Evolutionary conservation across 1,140 invertebrate species (phyloP).

Genomic region (Leptonema lineaticorne): DNA sequence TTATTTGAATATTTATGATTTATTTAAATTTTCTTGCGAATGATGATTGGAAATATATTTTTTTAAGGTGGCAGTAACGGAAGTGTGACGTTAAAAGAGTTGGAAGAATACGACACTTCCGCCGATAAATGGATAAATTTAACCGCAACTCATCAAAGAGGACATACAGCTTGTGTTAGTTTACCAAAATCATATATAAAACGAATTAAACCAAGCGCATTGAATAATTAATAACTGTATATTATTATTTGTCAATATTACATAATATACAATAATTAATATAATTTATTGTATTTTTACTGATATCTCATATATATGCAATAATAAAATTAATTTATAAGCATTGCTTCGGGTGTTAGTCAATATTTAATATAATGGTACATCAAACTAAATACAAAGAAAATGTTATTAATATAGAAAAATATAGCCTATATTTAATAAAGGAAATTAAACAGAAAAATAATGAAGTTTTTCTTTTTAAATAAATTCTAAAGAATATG

Average conservation of each 20-base stretch:
- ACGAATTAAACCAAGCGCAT: not conserved
- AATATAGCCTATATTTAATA: too few relatives aligned
- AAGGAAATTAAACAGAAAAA: too few relatives aligned
- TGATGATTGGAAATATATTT: not conserved
- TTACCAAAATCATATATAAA: not conserved
- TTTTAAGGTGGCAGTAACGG: not conserved
- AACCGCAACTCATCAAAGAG: not conserved
- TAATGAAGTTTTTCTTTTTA: too few relatives aligned
- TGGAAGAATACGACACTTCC: not conserved
- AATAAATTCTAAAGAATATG: too few relatives aligned
- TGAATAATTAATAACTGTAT: not conserved
- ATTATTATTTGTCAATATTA: not conserved
- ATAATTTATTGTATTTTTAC: not conserved
- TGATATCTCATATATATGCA: not conserved
- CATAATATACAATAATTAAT: not conserved
- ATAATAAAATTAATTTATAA: not conserved
- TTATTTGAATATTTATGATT: not conserved
- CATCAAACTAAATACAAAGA: too few relatives aligned
- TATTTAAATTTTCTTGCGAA: not conserved
- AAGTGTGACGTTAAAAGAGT: not conserved
- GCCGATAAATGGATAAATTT: not conserved
- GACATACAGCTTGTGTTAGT: not conserved
- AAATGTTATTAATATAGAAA: too few relatives aligned
- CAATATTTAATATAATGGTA: too few relatives aligned
- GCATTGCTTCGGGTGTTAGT: not conserved